These are phyloP conservation scores for Gasterosteus nipponicus DNA, from an alignment of 2,113 vertebrate genomes.

Conservation along the genomic window DNA sequence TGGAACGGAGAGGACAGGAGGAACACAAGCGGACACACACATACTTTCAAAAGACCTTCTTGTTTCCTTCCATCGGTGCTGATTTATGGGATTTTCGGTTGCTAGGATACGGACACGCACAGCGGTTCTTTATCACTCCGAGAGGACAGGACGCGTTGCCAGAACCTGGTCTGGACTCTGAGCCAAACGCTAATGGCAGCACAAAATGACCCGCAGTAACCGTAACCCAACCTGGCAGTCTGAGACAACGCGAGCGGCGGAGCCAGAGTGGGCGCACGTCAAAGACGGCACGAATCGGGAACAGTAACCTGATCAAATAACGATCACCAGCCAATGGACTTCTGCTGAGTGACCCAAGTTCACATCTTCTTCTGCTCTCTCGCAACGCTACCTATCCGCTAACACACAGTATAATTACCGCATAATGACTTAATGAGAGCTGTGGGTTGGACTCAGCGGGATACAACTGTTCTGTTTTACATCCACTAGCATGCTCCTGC, in stretches of 20 bases:
- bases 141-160: constrained; percentile 34
- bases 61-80: constrained; percentile 15
- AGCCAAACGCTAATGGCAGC: constrained; percentile 45
- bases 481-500: constrained; percentile 71
- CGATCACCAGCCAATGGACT: constrained; percentile 28
- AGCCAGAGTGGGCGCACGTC: constrained; percentile 15
- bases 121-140: constrained; percentile 38
- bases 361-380: constrained; percentile 33
- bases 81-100: constrained; percentile 62
- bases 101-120: constrained; percentile 50
- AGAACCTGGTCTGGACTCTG: constrained; percentile 42
- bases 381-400: constrained; percentile 64
- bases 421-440: constrained; percentile 76
- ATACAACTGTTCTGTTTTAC: constrained; percentile 75
- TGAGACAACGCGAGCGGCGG: constrained; percentile 34
- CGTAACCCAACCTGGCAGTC: constrained; percentile 43
- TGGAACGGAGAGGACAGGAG: constrained; percentile 7
- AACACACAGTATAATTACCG: constrained; percentile 72
- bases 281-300: constrained; percentile 35
- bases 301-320: constrained; percentile 51
- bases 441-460: constrained; percentile 78
- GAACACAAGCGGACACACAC: constrained; percentile 24
- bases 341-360: constrained; percentile 29
- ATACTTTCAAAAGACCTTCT: constrained; percentile 27
- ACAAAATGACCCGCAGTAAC: constrained; percentile 38